Conservation (phyloP, 2,797 vertebrate species). For the Muscicapa striata region DNA sequence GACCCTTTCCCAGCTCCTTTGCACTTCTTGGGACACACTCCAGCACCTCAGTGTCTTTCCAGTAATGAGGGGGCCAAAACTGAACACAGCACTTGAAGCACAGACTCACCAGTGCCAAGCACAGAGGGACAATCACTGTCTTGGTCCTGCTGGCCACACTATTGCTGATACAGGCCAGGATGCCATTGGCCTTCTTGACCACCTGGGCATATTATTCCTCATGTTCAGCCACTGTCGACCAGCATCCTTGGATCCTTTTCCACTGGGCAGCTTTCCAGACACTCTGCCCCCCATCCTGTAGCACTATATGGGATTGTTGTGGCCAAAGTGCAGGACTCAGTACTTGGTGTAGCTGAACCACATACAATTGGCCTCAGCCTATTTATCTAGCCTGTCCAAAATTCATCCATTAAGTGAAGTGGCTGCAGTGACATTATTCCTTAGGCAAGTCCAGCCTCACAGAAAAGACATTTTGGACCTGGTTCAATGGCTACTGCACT, state of each 20-base stretch:
- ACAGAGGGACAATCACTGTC: background rate
- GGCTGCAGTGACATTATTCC: background rate
- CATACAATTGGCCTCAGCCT: background rate
- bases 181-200: background rate
- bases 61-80: background rate
- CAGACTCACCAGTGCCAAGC: background rate
- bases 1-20: background rate
- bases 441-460: background rate
- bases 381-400: background rate
- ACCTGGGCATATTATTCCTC: background rate
- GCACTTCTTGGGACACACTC: background rate
- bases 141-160: background rate
- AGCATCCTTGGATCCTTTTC: background rate
- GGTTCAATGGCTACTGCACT: background rate
- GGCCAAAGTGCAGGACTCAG: background rate
- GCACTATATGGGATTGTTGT: background rate
- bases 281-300: background rate
- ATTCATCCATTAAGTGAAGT: background rate
- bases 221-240: accelerated
- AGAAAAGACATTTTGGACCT: background rate
- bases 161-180: background rate
- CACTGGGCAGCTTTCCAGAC: background rate
- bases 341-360: background rate
- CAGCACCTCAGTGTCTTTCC: background rate
- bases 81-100: accelerated